Conservation (phyloP, 2,113 vertebrate genomes). For the Scomber colias region DNA sequence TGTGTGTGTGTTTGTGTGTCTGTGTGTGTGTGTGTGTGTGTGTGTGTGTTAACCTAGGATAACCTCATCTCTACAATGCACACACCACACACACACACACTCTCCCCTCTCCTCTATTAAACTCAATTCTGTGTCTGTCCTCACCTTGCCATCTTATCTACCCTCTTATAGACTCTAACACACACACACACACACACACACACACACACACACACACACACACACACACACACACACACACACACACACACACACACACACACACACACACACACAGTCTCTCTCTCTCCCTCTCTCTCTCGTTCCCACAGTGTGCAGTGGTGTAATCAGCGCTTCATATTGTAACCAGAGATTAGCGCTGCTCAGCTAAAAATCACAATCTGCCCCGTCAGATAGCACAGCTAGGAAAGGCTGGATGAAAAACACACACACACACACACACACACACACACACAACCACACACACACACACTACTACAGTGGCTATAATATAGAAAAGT, state of each 20-base stretch:
- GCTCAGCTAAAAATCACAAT: constrained; percentile 74
- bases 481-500: constrained; percentile 53
- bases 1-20: constrained; percentile 21
- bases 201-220: constrained; percentile 2
- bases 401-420: constrained; percentile 18
- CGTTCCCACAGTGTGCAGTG: constrained; percentile 50
- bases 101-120: not conserved
- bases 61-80: constrained; percentile 30
- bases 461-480: not conserved
- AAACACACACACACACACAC: constrained; percentile 31
- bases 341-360: constrained; percentile 68
- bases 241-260: not conserved
- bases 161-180: constrained; percentile 7
- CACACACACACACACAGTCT: not conserved
- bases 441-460: constrained; percentile 10
- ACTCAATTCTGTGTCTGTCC: constrained; percentile 3
- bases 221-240: not conserved
- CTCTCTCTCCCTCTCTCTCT: not conserved
- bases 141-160: constrained; percentile 49
- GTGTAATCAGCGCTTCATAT: constrained; percentile 65
- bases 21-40: constrained; percentile 15
- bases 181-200: not conserved
- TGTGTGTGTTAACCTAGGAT: not conserved
- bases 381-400: constrained; percentile 65
- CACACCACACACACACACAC: not conserved